Base-by-base conservation (phyloP, 2,888 invertebrate species). In the Cybosia mesomella region DNA sequence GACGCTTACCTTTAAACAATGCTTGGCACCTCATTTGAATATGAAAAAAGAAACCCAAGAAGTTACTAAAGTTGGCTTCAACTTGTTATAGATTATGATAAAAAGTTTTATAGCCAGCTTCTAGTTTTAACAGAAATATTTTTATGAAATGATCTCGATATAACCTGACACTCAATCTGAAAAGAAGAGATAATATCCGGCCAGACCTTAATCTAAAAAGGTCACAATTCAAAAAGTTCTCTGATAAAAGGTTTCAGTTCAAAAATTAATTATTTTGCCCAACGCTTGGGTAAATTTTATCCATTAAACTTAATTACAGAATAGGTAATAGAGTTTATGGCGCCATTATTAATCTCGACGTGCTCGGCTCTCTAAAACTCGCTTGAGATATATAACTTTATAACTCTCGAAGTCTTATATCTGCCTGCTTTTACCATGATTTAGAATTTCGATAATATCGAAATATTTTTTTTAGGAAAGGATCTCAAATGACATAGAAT, bases 271-370 rank as follows among this genome's bases (percentile, higher is more conserved):
- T 87, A 88, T 88, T 88, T 86, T 81, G 85, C 77, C 81, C 81
- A 83, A 84, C 85, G 87, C 86, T 88, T 86, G 86, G 83, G 85
- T 85, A 89, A 90, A 90, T 90, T 90, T 89, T 88, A 88, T 87
- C 88, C 89, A 89, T 92, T 90, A 87, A 89, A 89, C 89, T 91
- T 92, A 91, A 92, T 92, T 91, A 92, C 87, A 75, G 85, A 87
- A 89, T 86, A 86, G 85, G 89, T 92, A 90, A 91, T 89, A 87
- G 87, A 89, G 85, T 91, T 91, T 90, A 89, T 91, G 81, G 85
- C 81, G 79, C 85, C 85, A 90, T 91, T 91, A 91, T 91, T 91
- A 91, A 92, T 90, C 89, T 88, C 78, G 83, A 86, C 86, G 86
- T 85, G 85, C 83, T 83, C 82, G 82, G 77, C 79, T 79, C 80